Conservation (phyloP, 2,797 vertebrate genomes). For the Aselliscus stoliczkanus region DNA sequence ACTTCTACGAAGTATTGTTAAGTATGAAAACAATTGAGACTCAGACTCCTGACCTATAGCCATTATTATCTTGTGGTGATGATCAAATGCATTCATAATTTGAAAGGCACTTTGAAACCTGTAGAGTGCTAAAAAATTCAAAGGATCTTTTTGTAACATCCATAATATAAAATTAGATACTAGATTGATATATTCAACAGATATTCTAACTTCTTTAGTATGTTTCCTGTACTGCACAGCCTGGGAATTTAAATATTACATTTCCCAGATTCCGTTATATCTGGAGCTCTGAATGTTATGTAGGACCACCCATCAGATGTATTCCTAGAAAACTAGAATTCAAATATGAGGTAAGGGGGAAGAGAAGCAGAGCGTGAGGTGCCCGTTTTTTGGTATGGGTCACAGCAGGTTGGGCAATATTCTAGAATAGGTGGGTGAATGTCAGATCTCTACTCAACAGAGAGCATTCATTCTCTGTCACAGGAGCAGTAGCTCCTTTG, state of each 20-base stretch:
- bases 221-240: not conserved
- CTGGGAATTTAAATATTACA: not conserved
- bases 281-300: not conserved
- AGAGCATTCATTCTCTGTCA: rapidly evolving
- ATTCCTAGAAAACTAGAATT: not conserved
- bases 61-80: not conserved
- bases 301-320: not conserved
- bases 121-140: not conserved
- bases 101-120: not conserved
- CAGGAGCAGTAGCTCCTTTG: rapidly evolving
- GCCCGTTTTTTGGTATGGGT: not conserved
- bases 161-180: not conserved
- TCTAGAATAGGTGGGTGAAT: not conserved
- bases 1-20: not conserved
- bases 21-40: not conserved
- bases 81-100: not conserved
- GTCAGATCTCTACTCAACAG: rapidly evolving
- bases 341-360: not conserved
- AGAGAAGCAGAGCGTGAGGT: not conserved
- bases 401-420: no score
- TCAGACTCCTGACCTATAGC: not conserved
- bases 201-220: not conserved
- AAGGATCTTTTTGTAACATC: not conserved
- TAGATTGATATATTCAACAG: not conserved
- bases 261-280: not conserved